Percentiles rank a stretch among this genome's conserved stretches.
Evolutionary conservation across 2,888 invertebrate species (phyloP).

Genomic region (Drosophila lutescens): DNA sequence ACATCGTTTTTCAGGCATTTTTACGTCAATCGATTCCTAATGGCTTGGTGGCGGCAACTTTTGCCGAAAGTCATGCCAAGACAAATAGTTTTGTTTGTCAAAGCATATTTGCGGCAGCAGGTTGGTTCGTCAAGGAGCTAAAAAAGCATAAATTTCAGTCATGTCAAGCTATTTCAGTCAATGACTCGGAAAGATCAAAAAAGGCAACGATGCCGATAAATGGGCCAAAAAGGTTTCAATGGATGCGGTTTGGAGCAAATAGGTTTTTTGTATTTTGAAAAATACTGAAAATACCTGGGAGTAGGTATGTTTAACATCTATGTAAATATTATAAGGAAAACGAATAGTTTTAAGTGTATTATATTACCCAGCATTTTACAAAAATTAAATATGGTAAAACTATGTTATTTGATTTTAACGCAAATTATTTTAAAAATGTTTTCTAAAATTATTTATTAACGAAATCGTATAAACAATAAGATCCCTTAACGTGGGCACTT

Average conservation of each 20-base stretch:
- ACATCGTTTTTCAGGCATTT: slow-evolving; percentile 66
- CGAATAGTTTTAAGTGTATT: no score
- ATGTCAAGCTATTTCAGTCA: slow-evolving; percentile 52
- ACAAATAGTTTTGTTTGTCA: slow-evolving; percentile 73
- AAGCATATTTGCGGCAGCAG: slow-evolving; percentile 60
- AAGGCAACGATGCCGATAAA: slow-evolving; percentile 47
- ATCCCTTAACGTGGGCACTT: background rate
- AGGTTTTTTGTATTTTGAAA: background rate
- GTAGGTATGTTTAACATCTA: background rate
- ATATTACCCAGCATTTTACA: no score
- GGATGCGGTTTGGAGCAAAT: no score
- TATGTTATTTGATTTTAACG: no score
- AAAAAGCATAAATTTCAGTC: background rate
- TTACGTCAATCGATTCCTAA: slow-evolving; percentile 70
- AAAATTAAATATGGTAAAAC: no score
- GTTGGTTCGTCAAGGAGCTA: slow-evolving; percentile 2
- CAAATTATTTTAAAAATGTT: no score
- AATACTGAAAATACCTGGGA: background rate
- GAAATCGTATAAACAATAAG: no score
- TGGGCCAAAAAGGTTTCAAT: background rate
- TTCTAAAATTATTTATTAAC: no score
- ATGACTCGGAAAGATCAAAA: slow-evolving; percentile 64
- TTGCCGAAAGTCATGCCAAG: slow-evolving; percentile 63
- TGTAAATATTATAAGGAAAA: no score
- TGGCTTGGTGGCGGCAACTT: slow-evolving; percentile 45